Conservation (phyloP, 1,140 invertebrate species). For the Lepidurus couesii region DNA sequence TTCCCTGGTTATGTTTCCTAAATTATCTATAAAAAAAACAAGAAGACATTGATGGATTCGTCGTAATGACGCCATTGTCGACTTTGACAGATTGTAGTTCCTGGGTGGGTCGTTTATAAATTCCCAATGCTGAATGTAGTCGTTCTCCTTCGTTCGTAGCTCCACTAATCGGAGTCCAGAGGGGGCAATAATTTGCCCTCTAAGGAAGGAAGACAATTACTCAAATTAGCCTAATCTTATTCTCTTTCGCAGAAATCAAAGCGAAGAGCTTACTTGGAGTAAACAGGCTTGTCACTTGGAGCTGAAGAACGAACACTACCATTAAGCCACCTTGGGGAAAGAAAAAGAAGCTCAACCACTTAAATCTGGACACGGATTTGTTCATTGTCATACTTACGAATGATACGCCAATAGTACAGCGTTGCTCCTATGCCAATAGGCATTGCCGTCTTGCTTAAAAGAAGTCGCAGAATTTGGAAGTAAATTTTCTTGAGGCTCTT, state of each 20-base stretch:
- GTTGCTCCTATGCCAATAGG: slow-evolving; percentile 29
- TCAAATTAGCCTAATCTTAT: slow-evolving; percentile 34
- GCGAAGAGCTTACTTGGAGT: slow-evolving; percentile 52
- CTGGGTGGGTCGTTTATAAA: slow-evolving; percentile 45
- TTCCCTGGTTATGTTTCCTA: neutral
- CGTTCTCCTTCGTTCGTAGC: slow-evolving; percentile 54
- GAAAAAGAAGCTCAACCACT: neutral
- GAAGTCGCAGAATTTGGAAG: slow-evolving; percentile 50
- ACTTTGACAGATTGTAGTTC: neutral
- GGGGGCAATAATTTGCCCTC: slow-evolving; percentile 56
- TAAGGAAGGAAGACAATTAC: slow-evolving; percentile 38
- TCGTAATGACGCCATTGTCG: neutral
- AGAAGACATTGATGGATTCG: neutral
- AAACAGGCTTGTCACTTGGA: slow-evolving; percentile 39
- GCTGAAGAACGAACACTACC: slow-evolving; percentile 30
- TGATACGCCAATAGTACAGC: slow-evolving; percentile 30
- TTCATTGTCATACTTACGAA: slow-evolving; percentile 26
- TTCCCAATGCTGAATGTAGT: slow-evolving; percentile 60
- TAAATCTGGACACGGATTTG: neutral
- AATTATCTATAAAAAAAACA: neutral
- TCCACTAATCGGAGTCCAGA: slow-evolving; percentile 63
- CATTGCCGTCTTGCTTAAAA: slow-evolving; percentile 39
- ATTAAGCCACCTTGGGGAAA: slow-evolving; percentile 41
- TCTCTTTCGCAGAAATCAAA: slow-evolving; percentile 50
- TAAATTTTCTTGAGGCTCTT: slow-evolving; percentile 41